Evolutionary conservation across 64 coral and sea anemone species (phyloP).

Genomic region (Dendrophyllia cribrosa): DNA sequence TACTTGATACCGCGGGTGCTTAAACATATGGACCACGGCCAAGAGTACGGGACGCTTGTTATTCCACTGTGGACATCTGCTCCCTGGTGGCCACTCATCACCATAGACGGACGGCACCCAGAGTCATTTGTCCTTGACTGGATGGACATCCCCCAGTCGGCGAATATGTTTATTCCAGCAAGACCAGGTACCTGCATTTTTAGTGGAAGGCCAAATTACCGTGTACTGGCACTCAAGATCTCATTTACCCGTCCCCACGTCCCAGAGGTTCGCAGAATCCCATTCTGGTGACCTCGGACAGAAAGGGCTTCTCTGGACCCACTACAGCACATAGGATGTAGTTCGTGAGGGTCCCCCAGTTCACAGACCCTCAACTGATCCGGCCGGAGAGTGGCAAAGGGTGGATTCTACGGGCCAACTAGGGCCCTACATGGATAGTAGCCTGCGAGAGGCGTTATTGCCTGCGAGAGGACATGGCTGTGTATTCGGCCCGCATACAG

Average conservation of each 20-base stretch:
- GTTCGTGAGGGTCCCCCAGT: neutral
- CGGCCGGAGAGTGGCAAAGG: neutral
- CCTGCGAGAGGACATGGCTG: neutral
- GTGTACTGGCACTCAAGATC: neutral
- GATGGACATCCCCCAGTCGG: neutral
- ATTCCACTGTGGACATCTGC: neutral
- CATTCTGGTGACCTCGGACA: neutral
- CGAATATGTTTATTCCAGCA: no score
- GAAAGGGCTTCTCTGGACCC: neutral
- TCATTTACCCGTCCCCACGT: neutral
- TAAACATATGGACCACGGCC: neutral
- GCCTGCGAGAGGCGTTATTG: no score
- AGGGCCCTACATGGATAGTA: neutral
- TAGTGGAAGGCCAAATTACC: neutral
- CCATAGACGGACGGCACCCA: neutral
- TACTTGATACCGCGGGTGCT: neutral
- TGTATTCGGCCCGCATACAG: neutral
- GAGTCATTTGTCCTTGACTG: no score
- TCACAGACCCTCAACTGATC: neutral
- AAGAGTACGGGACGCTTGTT: conserved; percentile 29
- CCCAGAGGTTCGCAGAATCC: neutral
- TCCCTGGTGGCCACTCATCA: conserved; percentile 18
- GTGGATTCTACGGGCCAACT: neutral
- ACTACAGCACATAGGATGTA: conserved; percentile 9
- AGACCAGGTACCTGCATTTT: no score